Base-by-base conservation (phyloP, 2,888 invertebrate genomes). In the Proisotoma minuta region DNA sequence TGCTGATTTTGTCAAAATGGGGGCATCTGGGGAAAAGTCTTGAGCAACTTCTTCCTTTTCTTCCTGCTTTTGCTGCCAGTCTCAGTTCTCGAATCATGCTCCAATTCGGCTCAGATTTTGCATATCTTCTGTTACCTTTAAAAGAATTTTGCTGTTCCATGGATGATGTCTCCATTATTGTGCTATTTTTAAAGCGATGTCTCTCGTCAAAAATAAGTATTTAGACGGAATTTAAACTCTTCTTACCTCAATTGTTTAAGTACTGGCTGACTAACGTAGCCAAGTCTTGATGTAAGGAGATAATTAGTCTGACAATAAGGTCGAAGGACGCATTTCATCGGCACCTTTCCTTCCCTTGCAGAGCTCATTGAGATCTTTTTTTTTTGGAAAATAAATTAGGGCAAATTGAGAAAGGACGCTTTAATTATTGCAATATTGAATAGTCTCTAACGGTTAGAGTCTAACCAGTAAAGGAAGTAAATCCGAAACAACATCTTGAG, bases 321-420 rank as follows among this genome's bases (percentile, higher is more conserved):
- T 2, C 23, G 20, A 47, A 26, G 27, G 20, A 26, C 23, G 20
- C 56, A 56, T 24, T 40, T 40, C 10, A 56, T 4, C 10, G 56
- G 40, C 2, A 47, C 23, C 8, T 26, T 22, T 3, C 26, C 24
- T 12, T 56, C 43, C 40, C 23, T 18, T 2, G 34, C 56, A n/a
- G 40, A n/a, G 15, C 43, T 39, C 2, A 56, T 43, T 29, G 54
- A 8, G n/a, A 54, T 34, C 54, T 54, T n/a, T n/a, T n/a, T n/a
- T n/a, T n/a, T n/a, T n/a, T n/a, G n/a, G n/a, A n/a, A n/a, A n/a
- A n/a, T n/a, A n/a, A n/a, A n/a, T n/a, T n/a, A n/a, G n/a, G n/a
- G n/a, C n/a, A n/a, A n/a, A n/a, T n/a, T n/a, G n/a, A n/a, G n/a
- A n/a, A n/a, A n/a, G 40, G 28, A 24, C 4, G 26, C 10, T 8